These are phyloP conservation scores for Indicator indicator DNA, from an alignment of 2,113 vertebrate species.

Conservation along the genomic window DNA sequence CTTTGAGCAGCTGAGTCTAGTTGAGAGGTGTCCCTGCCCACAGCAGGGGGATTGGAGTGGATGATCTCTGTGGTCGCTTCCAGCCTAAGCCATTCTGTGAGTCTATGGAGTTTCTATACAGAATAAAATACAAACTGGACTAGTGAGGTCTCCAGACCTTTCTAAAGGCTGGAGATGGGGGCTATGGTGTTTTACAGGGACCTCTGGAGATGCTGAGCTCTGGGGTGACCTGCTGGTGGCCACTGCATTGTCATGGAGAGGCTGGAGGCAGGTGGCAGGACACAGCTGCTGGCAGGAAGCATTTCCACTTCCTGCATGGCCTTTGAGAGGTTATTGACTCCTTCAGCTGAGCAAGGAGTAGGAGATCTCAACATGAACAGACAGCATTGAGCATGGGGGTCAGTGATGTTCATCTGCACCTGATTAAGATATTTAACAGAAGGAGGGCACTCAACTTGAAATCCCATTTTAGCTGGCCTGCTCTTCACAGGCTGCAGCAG, in stretches of 20 bases:
- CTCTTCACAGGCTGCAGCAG: constrained; percentile 20
- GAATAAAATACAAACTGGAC: neutral
- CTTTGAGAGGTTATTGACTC: constrained; percentile 11
- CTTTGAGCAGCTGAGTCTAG: too few species aligned
- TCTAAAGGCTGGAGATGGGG: neutral
- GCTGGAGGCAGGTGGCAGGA: neutral
- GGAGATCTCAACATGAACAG: neutral
- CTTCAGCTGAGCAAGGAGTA: constrained; percentile 7
- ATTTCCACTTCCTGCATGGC: neutral
- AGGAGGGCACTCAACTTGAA: constrained; percentile 55
- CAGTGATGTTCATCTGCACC: constrained; percentile 49
- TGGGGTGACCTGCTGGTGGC: neutral
- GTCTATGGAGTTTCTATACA: neutral
- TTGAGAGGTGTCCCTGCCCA: too few species aligned
- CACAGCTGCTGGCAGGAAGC: neutral
- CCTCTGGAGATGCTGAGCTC: neutral
- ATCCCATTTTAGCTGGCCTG: constrained; percentile 32
- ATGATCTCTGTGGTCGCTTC: too few species aligned
- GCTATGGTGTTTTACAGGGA: neutral
- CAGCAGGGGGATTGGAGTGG: too few species aligned
- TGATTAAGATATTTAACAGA: constrained; percentile 29
- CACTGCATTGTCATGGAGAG: accelerated
- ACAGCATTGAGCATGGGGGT: constrained; percentile 24
- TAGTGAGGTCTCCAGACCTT: neutral
- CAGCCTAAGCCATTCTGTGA: too few species aligned